These are phyloP conservation scores for Tragelaphus eurycerus DNA, from an alignment of 2,797 vertebrate species.

Conservation along the genomic window DNA sequence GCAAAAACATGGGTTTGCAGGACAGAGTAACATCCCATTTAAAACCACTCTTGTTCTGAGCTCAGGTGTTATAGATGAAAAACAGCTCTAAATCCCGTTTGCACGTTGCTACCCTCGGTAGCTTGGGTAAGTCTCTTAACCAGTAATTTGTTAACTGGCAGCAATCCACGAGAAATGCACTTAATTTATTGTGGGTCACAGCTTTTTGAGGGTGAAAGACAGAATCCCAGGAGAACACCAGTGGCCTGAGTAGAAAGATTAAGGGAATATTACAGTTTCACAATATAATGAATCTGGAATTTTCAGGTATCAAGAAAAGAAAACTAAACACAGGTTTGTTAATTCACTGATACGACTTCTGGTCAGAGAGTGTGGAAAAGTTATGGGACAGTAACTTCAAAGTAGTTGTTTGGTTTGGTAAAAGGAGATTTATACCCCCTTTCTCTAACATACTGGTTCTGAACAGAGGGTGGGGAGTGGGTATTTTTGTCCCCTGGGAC, in stretches of 20 bases:
- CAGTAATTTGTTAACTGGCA: constrained; percentile 69
- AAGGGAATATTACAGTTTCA: constrained; percentile 19
- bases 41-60: constrained; percentile 55
- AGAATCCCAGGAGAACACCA: constrained; percentile 19
- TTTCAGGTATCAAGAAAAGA: constrained; percentile 28
- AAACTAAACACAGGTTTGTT: background rate
- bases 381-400: background rate
- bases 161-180: constrained; percentile 60
- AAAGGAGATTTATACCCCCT: background rate
- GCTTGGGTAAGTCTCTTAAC: constrained; percentile 62
- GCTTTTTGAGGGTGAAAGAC: constrained; percentile 41
- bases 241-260: constrained; percentile 50
- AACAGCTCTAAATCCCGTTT: constrained; percentile 62
- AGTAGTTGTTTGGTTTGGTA: background rate
- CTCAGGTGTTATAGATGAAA: constrained; percentile 70
- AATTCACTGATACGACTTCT: background rate
- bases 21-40: background rate
- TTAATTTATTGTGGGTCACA: constrained; percentile 77
- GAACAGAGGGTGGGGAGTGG: background rate
- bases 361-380: background rate
- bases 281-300: background rate
- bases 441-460: background rate
- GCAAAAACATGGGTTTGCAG: constrained; percentile 21
- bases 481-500: background rate
- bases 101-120: constrained; percentile 52